Evolutionary conservation across 2,888 invertebrate genomes (phyloP), one percentile per base, ranked within the genome.

Genomic region (Pammene aurita): DNA sequence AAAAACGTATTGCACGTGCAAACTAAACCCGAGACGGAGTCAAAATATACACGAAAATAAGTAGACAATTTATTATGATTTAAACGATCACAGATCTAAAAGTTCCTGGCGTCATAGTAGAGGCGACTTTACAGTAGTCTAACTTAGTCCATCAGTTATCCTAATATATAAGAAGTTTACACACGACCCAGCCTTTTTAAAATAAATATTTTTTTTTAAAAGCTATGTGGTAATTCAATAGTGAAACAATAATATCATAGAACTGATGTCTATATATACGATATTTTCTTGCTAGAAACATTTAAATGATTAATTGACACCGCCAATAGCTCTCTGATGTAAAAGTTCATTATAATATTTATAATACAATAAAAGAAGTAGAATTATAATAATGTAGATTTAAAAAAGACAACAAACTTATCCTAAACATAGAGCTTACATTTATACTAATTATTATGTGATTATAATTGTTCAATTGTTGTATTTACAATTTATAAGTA

Each of bases 151-250:
- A 61, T 71, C 71, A 70, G 64, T 46, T 64, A 71, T 44, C 57
- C 71, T 75, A 73, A 55, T 73, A 71, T 71, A 72, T 73, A 71
- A 72, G 73, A 72, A 72, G 68, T 80, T 54, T 87, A 88, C 87
- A 90, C 88, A 74, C 78, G 80, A 82, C 88, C 88, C 90, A 89
- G 89, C 89, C 87, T 88, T 86, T 78, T 77, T 71, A 72, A 71
- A 57, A 67, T 9, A 71, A 58, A 71, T 65, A 66, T 62, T 50
- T 57, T 44, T 58, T 44, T 68, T 68, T 60, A 14, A 18, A 63
- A 73, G 72, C 78, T 75, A 76, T 71, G n/a, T n/a, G 71, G 46
- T 67, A 0, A 1, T 11, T 35, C 11, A 26, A 35, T 14, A 10
- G n/a, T 35, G n/a, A 50, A 41, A 4, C 9, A 35, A 50, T n/a